phyloP scores from a whole-genome alignment of 2,888 invertebrate genomes.

The Caprella mutica region DNA sequence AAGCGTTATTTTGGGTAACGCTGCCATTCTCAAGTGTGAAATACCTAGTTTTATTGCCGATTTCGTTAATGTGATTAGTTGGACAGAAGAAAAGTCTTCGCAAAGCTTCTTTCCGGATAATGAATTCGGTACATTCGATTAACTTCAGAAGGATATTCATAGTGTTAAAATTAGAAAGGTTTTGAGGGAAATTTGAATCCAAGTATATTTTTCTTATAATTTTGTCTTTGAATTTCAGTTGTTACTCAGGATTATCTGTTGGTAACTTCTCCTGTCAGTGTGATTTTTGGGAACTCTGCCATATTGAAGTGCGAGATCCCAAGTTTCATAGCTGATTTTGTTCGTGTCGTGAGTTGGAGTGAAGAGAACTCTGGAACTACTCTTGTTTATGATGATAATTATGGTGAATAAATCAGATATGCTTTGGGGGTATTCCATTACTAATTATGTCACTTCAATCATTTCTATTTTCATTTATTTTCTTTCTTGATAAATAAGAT shows the following conservation, averaged over 20 bases:
- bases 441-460: slow-evolving; percentile 8
- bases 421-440: no score
- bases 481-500: slow-evolving; percentile 12
- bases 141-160: background rate
- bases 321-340: slow-evolving; percentile 34
- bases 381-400: no score
- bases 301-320: slow-evolving; percentile 84
- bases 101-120: no score
- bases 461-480: slow-evolving; percentile 7
- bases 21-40: slow-evolving; percentile 84
- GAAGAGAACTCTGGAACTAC: background rate
- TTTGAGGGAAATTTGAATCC: background rate
- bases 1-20: slow-evolving; percentile 82
- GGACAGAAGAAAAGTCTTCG: slow-evolving; percentile 50
- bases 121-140: no score
- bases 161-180: background rate
- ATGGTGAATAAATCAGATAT: no score
- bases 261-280: slow-evolving; percentile 86
- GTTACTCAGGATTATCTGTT: slow-evolving; percentile 79
- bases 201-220: background rate
- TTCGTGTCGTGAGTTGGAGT: slow-evolving; percentile 3
- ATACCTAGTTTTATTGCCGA: slow-evolving; percentile 88
- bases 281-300: slow-evolving; percentile 78
- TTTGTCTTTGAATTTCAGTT: slow-evolving; percentile 49
- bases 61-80: slow-evolving; percentile 73